Evolutionary conservation across 2,113 vertebrate genomes (phyloP).

Genomic region (Rallus limicola): DNA sequence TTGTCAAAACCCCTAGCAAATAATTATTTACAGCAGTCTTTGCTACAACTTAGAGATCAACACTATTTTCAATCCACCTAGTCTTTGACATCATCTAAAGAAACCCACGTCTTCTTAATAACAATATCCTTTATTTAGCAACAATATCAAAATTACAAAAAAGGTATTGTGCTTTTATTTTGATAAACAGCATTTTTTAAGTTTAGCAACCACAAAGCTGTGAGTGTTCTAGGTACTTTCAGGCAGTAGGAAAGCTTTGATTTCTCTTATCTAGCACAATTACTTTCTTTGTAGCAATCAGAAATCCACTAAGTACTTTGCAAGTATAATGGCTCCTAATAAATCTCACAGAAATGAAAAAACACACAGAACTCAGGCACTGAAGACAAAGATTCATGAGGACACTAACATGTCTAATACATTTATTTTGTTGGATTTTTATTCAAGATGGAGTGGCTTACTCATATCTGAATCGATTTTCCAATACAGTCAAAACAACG

Average conservation of each 20-base stretch:
- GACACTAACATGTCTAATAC: not conserved
- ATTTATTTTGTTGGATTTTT: not conserved
- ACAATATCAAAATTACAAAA: not conserved
- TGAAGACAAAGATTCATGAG: not conserved
- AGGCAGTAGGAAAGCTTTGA: not conserved
- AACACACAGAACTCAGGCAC: not conserved
- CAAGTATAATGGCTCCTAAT: not conserved
- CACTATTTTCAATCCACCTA: not conserved
- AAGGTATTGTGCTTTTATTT: not conserved
- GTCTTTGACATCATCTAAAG: not conserved
- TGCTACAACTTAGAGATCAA: not conserved
- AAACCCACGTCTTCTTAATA: not conserved
- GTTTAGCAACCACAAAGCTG: not conserved
- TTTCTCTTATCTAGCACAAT: not conserved
- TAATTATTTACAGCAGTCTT: not conserved
- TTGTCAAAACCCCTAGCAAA: not conserved
- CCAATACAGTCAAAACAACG: not conserved
- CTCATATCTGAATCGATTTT: not conserved
- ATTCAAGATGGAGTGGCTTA: not conserved
- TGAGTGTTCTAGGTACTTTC: not conserved
- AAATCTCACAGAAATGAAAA: not conserved
- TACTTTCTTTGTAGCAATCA: slow-evolving; percentile 21
- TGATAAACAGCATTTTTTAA: not conserved
- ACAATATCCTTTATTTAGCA: not conserved
- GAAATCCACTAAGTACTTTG: slow-evolving; percentile 18